These are phyloP conservation scores for Zaprionus lineosus DNA, from an alignment of 2,888 invertebrate species.

Conservation along the genomic window DNA sequence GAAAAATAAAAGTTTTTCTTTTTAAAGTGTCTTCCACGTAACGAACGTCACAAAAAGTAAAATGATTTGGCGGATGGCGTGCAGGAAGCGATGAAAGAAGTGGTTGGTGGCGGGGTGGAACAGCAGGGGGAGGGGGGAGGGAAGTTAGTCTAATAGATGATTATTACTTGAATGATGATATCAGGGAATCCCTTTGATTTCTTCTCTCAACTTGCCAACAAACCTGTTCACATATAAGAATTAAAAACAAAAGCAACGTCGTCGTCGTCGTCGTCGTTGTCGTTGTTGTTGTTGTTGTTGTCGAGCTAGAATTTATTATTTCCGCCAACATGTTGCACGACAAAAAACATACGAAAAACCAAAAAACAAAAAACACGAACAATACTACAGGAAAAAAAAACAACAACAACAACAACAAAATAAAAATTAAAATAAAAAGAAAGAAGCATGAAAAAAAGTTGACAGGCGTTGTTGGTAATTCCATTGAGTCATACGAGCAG, in stretches of 20 bases:
- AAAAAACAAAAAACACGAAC: constrained; percentile 1
- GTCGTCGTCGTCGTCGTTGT: too few relatives aligned
- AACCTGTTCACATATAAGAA: too few relatives aligned
- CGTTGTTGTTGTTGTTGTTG: constrained; percentile 42
- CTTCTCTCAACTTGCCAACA: constrained; percentile 36
- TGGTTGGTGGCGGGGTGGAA: too few relatives aligned
- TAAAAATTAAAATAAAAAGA: too few relatives aligned
- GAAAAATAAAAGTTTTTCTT: constrained; percentile 26
- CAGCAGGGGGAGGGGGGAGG: too few relatives aligned
- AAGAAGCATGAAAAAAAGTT: constrained; percentile 36
- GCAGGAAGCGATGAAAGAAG: too few relatives aligned
- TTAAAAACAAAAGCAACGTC: constrained; percentile 12
- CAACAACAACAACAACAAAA: constrained; percentile 21
- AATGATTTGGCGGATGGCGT: too few relatives aligned
- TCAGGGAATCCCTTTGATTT: constrained; percentile 53
- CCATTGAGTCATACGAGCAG: constrained; percentile 47
- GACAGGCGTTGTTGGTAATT: constrained; percentile 42
- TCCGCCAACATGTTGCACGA: constrained; percentile 67
- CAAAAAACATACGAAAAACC: constrained; percentile 11
- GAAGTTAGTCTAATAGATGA: background rate
- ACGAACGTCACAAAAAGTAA: constrained; percentile 24
- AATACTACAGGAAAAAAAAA: constrained; percentile 2
- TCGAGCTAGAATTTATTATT: constrained; percentile 73
- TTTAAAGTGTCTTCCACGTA: constrained; percentile 37
- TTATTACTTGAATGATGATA: background rate